Evolutionary conservation across 2,113 vertebrate genomes (phyloP), one percentile per base, ranked within the genome.

Genomic region (Setophaga coronata): DNA sequence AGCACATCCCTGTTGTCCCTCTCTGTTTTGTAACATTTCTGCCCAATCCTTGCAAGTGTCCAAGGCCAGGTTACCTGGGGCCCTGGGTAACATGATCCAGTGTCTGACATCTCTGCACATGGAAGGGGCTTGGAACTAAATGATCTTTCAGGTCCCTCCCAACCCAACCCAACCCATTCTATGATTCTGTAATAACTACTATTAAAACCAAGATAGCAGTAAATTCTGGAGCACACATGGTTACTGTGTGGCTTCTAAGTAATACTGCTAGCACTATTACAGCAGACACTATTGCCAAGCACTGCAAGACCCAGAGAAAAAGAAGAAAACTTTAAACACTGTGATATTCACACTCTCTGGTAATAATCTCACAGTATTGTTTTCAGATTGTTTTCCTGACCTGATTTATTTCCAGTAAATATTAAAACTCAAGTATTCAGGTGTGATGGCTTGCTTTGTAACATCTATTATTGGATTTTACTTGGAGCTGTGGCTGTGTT

Each of bases 371-470:
- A 42, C 31, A 43, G 21, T 74, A 78, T 18, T 73, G 4, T 57
- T 92, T 79, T 31, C 62, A 57, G 28, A 83, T 86, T 81, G 28
- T 13, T 91, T 87, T 82, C 31, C 40, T 56, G 33, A 13, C 24
- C 60, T 71, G 69, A 84, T 81, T 96, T 91, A 82, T 78, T 94
- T 74, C 57, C 33, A 82, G 29, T 28, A 89, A 82, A 95, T 76
- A 89, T 60, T 42, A 76, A 90, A 54, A 60, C 34, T 87, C 21
- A 29, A 48, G 24, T 67, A 71, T 71, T 91, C 38, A 25, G 47
- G 56, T 91, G 43, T 18, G 16, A 74, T 71, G 33, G 7, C 60
- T 81, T 89, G 47, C 60, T 84, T 82, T 89, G 91, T 26, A 79
- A 70, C 56, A 56, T 42, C 56, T 87, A 10, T 62, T 94, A 70